Base-by-base conservation (phyloP, 2,888 invertebrate genomes). In the Cancer borealis region DNA sequence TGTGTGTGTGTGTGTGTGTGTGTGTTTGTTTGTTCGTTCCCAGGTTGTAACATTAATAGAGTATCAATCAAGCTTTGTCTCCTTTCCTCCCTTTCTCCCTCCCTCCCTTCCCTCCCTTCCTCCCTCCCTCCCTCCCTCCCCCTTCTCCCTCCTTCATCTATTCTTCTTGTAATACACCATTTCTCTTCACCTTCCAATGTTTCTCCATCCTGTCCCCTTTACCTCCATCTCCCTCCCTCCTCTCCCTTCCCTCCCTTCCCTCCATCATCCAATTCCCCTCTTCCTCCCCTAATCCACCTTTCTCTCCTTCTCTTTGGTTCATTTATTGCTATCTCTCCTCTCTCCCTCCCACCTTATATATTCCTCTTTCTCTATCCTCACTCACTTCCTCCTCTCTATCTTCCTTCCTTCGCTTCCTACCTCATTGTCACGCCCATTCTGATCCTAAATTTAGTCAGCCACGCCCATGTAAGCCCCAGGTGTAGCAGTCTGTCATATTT, bases 1-100 rank as follows among this genome's bases (percentile, higher is more conserved):
- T 73, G 73, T 73, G 73, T 73, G 73, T 73, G 73, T 73, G 73
- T n/a, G 73, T 73, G 73, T n/a, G 66, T 66, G 66, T 66, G 66
- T 66, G 66, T 66, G 66, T 66, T 4, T 73, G n/a, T n/a, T 0
- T 73, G 73, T 73, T 26, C 30, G 21, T 79, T 8, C 14, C 30
- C 8, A 1, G 6, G 10, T 79, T 79, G 30, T 30, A 26, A 79
- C 79, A 79, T 10, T 30, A 79, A 21, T 10, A 10, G 79, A 79
- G 66, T 30, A 79, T 26, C 79, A 79, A 30, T 79, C 26, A 79
- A 79, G 30, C 26, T 79, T 79, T 30, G 14, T 8, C 26, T 17
- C 26, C 79, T 17, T 26, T 79, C 79, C 12, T 12, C 17, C 73
- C 21, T 21, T 21, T n/a, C 17, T 17, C 17, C 73, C 21, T 21